Conservation (phyloP, 2,113 vertebrate genomes). For the Crotalus horridus region DNA sequence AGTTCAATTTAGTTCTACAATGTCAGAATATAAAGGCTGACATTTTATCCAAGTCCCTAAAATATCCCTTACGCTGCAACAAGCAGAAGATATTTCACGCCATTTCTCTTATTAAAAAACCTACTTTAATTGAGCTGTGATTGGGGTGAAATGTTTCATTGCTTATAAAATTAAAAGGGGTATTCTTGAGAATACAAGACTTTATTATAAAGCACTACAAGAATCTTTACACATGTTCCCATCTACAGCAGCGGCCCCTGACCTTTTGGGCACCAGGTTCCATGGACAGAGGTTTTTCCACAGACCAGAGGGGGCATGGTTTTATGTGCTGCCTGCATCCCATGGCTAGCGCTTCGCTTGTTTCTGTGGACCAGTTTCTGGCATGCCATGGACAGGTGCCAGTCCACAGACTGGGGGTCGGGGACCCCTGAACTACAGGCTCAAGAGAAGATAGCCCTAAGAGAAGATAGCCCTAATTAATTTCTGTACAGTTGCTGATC, state of each 20-base stretch:
- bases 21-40: neutral
- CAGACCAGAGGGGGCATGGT: too few relatives aligned
- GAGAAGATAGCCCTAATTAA: neutral
- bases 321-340: too few relatives aligned
- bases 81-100: neutral
- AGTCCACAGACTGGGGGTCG: too few relatives aligned
- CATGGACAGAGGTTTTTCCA: too few relatives aligned
- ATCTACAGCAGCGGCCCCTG: neutral
- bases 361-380: too few relatives aligned
- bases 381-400: too few relatives aligned
- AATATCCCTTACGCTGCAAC: neutral
- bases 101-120: neutral
- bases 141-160: neutral
- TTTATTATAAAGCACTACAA: neutral
- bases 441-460: neutral
- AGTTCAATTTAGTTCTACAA: neutral
- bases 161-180: neutral
- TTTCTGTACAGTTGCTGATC: neutral
- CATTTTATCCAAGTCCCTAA: neutral
- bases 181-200: neutral
- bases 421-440: neutral
- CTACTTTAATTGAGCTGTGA: neutral
- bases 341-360: too few relatives aligned
- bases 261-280: too few relatives aligned
- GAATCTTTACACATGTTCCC: neutral